Evolutionary conservation across 1,140 invertebrate species (phyloP), one percentile per base, ranked within the genome.

Genomic region (Scaptomyza graminum): DNA sequence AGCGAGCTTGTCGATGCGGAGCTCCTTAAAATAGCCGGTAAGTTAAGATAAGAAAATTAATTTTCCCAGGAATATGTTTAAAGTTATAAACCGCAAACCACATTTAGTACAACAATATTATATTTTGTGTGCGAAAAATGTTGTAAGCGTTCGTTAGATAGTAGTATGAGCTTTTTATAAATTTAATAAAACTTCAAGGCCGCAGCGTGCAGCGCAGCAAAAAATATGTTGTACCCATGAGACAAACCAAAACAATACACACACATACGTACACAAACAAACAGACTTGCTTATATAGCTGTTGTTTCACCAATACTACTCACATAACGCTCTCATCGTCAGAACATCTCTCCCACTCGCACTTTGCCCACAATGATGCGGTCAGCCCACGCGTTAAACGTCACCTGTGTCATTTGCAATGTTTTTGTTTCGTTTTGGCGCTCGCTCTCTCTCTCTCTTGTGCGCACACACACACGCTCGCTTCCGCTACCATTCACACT

Each of bases 1-100:
- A 95, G 94, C 90, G 95, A 96, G 79, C 93, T 97, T 62, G 95
- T 97, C 65, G 95, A 96, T 51, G 95, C 95, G 3, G 96, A 97
- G 92, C 94, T 97, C 60, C 94, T 96, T 52, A 93, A 82, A 87
- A 72, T 94, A 74, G 94, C 94, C 80, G 96, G 96, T 96, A 92
- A 95, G 95, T 94, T 3, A 37, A 37, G 9, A 37, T 11, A 11
- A 37, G 8, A 37, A 11, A 37, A 11, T n/a, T n/a, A 8, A 37
- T 37, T 28, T 28, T 22, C 18, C 18, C 18, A 22, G 18, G 18
- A 22, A 22, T 37, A 12, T 37, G 34, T 37, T 37, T 37, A 12
- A 22, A 22, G 18, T 22, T 22, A 22, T 22, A 3, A 11, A 37
- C 34, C 34, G 11, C 28, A 47, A 5, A 15, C 41, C 13, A 78